Evolutionary conservation across 2,113 vertebrate genomes (phyloP).

Genomic region (Murina feae): DNA sequence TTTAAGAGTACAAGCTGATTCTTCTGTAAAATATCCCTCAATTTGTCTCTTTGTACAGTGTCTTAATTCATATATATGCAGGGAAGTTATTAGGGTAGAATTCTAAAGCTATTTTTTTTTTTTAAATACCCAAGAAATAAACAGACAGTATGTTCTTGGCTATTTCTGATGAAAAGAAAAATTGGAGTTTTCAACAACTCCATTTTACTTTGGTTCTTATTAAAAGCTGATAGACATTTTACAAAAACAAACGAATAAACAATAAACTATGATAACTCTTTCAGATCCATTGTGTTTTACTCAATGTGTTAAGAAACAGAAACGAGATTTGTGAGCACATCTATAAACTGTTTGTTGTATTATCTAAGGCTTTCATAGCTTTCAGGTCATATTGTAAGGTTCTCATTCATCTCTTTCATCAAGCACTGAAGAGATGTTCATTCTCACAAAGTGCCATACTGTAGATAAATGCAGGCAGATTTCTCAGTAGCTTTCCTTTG

Average conservation of each 20-base stretch:
- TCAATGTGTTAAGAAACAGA: neutral
- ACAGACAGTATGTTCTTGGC: neutral
- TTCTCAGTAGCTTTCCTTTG: neutral
- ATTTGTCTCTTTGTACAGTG: neutral
- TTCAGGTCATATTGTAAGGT: neutral
- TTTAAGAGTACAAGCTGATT: neutral
- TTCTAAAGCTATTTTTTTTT: constrained; percentile 21
- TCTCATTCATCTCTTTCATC: neutral
- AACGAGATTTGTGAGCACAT: neutral
- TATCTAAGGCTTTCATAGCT: neutral
- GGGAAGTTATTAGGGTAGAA: neutral
- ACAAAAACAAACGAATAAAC: neutral
- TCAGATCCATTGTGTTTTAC: neutral
- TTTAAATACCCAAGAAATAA: neutral
- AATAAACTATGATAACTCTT: neutral
- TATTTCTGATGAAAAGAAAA: neutral
- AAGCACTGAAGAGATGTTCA: neutral
- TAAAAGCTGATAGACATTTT: neutral
- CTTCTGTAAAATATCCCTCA: neutral
- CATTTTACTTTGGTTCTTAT: neutral
- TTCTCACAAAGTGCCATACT: neutral
- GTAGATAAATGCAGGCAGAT: neutral
- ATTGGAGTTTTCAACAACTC: neutral
- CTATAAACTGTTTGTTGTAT: neutral
- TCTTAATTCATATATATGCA: neutral